Evolutionary conservation across 2,113 vertebrate genomes (phyloP).

Genomic region (Psammodynastes pulverulentus): DNA sequence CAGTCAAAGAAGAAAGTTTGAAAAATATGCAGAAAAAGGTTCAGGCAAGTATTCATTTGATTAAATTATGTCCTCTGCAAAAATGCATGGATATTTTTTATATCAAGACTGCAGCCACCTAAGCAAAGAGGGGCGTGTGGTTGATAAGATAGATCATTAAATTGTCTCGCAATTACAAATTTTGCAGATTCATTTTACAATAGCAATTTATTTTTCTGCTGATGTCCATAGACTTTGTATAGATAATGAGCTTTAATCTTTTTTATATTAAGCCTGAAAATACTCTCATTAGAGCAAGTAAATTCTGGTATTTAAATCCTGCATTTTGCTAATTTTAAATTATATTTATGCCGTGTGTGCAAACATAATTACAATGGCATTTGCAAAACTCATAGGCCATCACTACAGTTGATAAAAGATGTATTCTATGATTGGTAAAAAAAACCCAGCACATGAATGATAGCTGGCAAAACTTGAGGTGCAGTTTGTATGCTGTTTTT

Average conservation of each 20-base stretch:
- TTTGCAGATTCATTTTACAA: neutral
- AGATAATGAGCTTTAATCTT: neutral
- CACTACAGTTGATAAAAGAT: neutral
- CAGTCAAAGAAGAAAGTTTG: neutral
- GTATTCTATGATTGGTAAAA: neutral
- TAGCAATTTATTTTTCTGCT: neutral
- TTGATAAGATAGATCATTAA: neutral
- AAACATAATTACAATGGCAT: neutral
- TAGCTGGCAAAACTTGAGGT: neutral
- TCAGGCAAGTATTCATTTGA: neutral
- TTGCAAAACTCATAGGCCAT: neutral
- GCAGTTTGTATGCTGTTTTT: neutral
- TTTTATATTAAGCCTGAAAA: neutral
- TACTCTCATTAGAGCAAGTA: neutral
- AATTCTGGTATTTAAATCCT: neutral
- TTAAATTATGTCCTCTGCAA: neutral
- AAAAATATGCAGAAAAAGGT: neutral
- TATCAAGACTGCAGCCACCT: neutral
- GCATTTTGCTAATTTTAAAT: neutral
- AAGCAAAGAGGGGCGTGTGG: neutral
- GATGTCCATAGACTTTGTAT: neutral
- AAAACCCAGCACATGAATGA: neutral
- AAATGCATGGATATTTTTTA: neutral
- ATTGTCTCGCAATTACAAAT: neutral
- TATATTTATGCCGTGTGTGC: neutral